Percentiles rank a stretch among this genome's conserved stretches.
Conservation (phyloP, 1,140 invertebrate species). For the Atta cephalotes region DNA sequence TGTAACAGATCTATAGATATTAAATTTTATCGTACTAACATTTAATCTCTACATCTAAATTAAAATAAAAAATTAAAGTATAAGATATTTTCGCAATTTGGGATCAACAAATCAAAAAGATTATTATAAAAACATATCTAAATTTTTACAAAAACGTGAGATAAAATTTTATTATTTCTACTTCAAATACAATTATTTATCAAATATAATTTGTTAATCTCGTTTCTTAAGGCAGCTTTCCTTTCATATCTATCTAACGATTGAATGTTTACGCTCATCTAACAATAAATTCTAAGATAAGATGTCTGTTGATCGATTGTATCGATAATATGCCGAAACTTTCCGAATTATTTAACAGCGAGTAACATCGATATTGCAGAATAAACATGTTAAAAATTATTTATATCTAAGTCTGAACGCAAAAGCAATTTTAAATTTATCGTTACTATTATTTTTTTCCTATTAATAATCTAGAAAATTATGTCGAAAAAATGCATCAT, state of each 20-base stretch:
- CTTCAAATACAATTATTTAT: background rate
- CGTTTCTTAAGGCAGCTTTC: background rate
- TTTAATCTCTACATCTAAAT: too few relatives aligned
- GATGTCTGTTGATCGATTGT: conserved; percentile 10
- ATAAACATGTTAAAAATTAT: background rate
- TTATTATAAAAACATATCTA: background rate
- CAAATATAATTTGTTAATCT: background rate
- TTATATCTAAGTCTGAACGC: background rate
- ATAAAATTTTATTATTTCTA: background rate
- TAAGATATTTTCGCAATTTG: background rate
- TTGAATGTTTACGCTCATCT: conserved; percentile 29
- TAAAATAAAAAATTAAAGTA: too few relatives aligned
- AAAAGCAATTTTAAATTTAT: background rate
- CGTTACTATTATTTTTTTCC: background rate
- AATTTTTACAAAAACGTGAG: background rate
- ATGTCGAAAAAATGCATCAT: background rate
- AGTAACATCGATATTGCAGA: background rate
- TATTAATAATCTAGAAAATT: background rate
- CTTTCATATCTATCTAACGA: background rate
- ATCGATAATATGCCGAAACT: background rate
- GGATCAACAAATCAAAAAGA: background rate
- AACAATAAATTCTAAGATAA: background rate
- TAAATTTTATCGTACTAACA: background rate
- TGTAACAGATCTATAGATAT: background rate
- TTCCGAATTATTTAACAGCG: background rate